A percentile compares a stretch with the other conserved stretches of the same genome.
Conservation (phyloP, 1,140 invertebrate species). For the Apis cerana region DNA sequence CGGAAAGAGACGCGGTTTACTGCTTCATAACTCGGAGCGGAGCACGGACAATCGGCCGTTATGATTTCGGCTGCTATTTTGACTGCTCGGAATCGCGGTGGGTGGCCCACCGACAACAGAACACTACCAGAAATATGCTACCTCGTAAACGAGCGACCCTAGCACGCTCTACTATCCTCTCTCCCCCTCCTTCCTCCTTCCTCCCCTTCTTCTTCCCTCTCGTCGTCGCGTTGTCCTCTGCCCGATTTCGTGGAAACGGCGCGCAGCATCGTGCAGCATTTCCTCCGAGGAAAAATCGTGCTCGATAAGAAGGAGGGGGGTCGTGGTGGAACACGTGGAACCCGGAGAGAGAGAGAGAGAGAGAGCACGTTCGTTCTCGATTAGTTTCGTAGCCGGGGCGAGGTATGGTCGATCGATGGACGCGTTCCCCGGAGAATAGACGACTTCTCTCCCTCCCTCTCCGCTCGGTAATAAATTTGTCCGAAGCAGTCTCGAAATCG, state of each 20-base stretch:
- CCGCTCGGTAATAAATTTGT: conserved; percentile 47
- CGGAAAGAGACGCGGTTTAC: conserved; percentile 70
- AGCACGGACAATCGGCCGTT: conserved; percentile 79
- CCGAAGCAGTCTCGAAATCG: conserved; percentile 48
- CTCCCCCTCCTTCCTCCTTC: not conserved
- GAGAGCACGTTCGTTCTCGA: not conserved
- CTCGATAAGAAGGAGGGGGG: not conserved
- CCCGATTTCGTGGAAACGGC: conserved; percentile 10
- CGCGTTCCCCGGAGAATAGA: conserved; percentile 9
- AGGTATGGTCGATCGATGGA: conserved; percentile 31
- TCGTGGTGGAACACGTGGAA: too few relatives aligned
- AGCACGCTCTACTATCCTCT: conserved; percentile 25
- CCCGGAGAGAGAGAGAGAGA: too few relatives aligned
- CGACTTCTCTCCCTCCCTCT: not conserved
- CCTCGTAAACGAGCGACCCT: conserved; percentile 79
- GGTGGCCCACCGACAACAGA: conserved; percentile 71
- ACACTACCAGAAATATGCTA: conserved; percentile 80
- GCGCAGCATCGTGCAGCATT: not conserved
- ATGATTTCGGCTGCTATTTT: conserved; percentile 81
- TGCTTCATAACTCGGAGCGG: conserved; percentile 78
- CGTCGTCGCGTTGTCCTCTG: not conserved
- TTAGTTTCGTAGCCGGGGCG: conserved; percentile 17
- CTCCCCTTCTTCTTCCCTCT: too few relatives aligned
- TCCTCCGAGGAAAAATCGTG: conserved; percentile 23
- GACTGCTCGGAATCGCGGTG: conserved; percentile 71